A percentile compares a stretch with the other conserved stretches of the same genome.
Evolutionary conservation across 2,797 vertebrate species (phyloP).

Genomic region (Chaunax sp.): DNA sequence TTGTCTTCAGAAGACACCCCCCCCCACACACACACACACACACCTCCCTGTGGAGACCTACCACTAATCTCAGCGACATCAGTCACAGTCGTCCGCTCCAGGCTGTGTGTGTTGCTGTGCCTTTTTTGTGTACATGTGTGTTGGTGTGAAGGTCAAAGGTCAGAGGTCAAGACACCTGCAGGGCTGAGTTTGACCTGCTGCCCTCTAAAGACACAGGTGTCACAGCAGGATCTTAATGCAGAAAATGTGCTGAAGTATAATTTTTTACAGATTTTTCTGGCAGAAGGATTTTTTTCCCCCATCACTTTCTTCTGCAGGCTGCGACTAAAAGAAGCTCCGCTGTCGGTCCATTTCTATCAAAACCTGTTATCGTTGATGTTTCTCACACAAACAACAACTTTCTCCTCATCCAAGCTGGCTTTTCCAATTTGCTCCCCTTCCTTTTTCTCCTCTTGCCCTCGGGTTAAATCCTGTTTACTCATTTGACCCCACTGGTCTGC

Average conservation of each 20-base stretch:
- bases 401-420: constrained; percentile 27
- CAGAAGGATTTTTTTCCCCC: no score
- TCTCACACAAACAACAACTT: background rate
- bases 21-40: background rate
- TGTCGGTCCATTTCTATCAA: background rate
- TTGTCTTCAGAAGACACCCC: constrained; percentile 66
- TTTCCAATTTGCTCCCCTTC: constrained; percentile 40
- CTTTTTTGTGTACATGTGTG: constrained; percentile 11
- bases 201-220: constrained; percentile 45
- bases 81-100: constrained; percentile 74
- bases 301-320: background rate
- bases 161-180: constrained; percentile 74
- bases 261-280: constrained; percentile 2
- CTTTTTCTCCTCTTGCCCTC: constrained; percentile 58
- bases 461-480: constrained; percentile 83
- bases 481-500: constrained; percentile 77
- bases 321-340: background rate
- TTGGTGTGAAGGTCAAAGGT: constrained; percentile 59
- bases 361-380: background rate
- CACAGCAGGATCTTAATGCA: constrained; percentile 29
- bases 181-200: constrained; percentile 60
- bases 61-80: constrained; percentile 89
- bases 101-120: constrained; percentile 44
- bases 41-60: constrained; percentile 86
- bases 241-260: constrained; percentile 12